Evolutionary conservation across 1,140 invertebrate genomes (phyloP).

Genomic region (Drosophila nasuta): DNA sequence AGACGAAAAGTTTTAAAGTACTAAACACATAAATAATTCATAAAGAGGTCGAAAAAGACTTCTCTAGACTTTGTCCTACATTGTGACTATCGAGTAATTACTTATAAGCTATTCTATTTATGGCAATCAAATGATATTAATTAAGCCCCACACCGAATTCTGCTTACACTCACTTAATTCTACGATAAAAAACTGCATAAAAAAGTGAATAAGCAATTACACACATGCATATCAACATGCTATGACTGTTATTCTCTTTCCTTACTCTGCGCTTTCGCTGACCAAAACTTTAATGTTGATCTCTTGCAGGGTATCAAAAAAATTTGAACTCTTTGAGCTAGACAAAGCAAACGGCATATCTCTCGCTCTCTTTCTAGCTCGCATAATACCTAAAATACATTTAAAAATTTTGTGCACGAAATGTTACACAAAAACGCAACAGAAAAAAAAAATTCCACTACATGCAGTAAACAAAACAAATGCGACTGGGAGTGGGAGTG

Average conservation of each 20-base stretch:
- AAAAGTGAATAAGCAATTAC: no score
- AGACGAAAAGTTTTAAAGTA: no score
- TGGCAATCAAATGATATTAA: background rate
- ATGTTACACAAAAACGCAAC: conserved; percentile 65
- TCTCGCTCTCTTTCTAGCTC: background rate
- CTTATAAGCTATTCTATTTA: no score
- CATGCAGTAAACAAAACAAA: conserved; percentile 38
- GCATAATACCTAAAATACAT: conserved; percentile 13
- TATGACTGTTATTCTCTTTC: background rate
- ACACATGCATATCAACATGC: background rate
- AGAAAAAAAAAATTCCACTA: conserved; percentile 29
- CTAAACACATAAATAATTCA: no score
- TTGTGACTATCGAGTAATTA: no score
- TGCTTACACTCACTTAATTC: background rate
- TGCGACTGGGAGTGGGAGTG: conserved; percentile 10
- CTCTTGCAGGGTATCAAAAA: conserved; percentile 41
- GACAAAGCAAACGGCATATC: background rate
- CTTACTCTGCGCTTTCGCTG: background rate
- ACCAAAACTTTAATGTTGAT: background rate
- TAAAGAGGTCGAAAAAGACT: no score
- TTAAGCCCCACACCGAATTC: background rate
- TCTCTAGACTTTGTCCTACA: no score
- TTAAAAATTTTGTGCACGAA: conserved; percentile 70
- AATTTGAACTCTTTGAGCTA: conserved; percentile 3
- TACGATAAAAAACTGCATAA: no score